Base-by-base conservation (phyloP, 2,888 invertebrate species). In the Zygaena filipendulae region DNA sequence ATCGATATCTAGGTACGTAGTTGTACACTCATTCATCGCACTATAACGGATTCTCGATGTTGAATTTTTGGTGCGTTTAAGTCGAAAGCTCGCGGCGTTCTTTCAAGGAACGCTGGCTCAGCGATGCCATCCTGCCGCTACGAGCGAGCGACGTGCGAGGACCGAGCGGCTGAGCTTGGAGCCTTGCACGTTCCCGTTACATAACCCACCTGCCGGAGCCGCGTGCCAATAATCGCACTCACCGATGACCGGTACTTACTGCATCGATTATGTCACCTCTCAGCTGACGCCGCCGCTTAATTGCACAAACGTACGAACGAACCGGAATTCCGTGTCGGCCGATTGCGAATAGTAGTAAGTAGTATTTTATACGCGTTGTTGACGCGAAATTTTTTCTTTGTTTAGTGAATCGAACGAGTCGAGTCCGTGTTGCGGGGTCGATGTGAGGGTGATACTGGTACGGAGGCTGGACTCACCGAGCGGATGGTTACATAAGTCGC, bases 401-500 rank as follows among this genome's bases (percentile, higher is more conserved):
- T 25, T 26, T 25, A 30, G 45, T 45, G 42, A 46, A 35, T 41
- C 39, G 33, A 29, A 40, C 45, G 42, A 33, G 49, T 42, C 49
- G 47, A 23, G 50, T 48, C n/a, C 47, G 54, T 29, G 25, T 30
- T 37, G 36, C 41, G 48, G 49, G 52, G 51, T 49, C 51, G 63
- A 58, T 51, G 55, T 52, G 56, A 55, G 62, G 59, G 53, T 54
- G 64, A 60, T 57, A 55, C 59, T 59, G 61, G 64, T 50, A 52
- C 52, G 62, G 71, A 68, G 68, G 67, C 69, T 74, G 58, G 70
- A 66, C 62, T 72, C 70, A 71, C 74, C 74, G 72, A 69, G 70
- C 67, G 69, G 71, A 64, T 72, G 68, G 63, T 79, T 79, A 79
- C 58, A 72, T 79, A 79, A 79, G 77, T 62, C 70, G 63, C 63